Conservation (phyloP, 2,797 vertebrate genomes). For the Micromesistius poutassou region DNA sequence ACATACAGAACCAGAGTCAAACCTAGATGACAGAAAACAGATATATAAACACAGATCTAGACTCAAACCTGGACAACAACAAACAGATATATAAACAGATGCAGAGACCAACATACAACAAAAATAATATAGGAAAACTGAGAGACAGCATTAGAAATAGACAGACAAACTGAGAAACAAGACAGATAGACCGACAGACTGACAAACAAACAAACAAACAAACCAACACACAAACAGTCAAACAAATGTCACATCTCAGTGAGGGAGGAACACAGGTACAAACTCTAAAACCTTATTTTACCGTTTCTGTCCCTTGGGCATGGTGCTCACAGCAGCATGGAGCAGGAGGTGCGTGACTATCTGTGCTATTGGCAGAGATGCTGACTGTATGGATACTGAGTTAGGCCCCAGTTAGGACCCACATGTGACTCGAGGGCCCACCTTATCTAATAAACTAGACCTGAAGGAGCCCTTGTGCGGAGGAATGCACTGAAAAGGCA, state of each 20-base stretch:
- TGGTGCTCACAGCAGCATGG: neutral
- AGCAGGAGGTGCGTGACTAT: slow-evolving; percentile 14
- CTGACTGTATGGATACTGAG: neutral
- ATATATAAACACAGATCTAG: too few species aligned
- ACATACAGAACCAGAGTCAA: neutral
- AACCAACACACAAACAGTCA: neutral
- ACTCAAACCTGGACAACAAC: too few species aligned
- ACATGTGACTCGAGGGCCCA: slow-evolving; percentile 56
- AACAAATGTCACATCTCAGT: too few species aligned
- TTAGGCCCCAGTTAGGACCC: slow-evolving; percentile 6
- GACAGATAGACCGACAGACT: too few species aligned
- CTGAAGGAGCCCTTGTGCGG: slow-evolving; percentile 44
- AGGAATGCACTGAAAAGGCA: slow-evolving; percentile 32
- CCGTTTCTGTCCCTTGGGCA: neutral
- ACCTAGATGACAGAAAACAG: too few species aligned
- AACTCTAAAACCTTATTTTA: neutral
- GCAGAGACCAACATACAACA: too few species aligned
- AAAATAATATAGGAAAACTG: neutral
- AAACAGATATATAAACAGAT: too few species aligned
- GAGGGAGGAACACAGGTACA: too few species aligned
- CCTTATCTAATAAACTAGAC: slow-evolving; percentile 44
- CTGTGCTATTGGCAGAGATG: slow-evolving; percentile 11
- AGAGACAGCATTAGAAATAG: neutral
- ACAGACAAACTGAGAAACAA: neutral
- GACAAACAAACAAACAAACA: neutral